Conservation (phyloP, 1,140 invertebrate genomes). For the Whitmania pigra region DNA sequence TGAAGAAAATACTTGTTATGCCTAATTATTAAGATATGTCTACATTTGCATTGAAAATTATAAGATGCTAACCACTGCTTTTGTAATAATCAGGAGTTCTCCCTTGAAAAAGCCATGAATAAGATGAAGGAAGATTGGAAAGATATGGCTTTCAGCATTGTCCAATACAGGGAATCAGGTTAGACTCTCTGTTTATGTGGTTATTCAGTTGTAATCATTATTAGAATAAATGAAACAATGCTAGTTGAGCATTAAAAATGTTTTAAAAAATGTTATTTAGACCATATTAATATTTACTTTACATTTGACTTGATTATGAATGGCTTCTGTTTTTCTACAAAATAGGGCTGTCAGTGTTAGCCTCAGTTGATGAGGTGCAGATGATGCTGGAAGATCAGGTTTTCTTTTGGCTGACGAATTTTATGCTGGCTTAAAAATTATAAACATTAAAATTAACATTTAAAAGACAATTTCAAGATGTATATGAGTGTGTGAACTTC, state of each 20-base stretch:
- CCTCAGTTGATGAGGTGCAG: constrained; percentile 43
- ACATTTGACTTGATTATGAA: not conserved
- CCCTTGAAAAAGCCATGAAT: constrained; percentile 39
- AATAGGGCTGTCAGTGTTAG: constrained; percentile 37
- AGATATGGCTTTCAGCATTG: constrained; percentile 34
- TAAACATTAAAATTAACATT: too few relatives aligned
- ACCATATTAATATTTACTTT: too few relatives aligned
- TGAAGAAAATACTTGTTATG: too few relatives aligned
- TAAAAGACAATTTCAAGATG: not conserved
- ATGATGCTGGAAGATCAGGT: constrained; percentile 41
- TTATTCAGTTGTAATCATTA: too few relatives aligned
- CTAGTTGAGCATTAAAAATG: too few relatives aligned
- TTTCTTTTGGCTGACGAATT: not conserved
- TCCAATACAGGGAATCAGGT: constrained; percentile 48
- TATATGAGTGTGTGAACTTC: not conserved
- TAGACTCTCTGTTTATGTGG: not conserved
- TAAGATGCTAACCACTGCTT: too few relatives aligned
- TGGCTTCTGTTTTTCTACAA: not conserved
- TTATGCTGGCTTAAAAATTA: not conserved
- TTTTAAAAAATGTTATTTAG: too few relatives aligned
- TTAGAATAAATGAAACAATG: too few relatives aligned
- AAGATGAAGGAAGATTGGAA: constrained; percentile 44
- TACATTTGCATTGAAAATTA: too few relatives aligned
- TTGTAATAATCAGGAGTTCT: constrained; percentile 40
- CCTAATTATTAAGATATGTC: too few relatives aligned